These are phyloP conservation scores for Pseudorhombus dupliciocellatus DNA, from an alignment of 2,113 vertebrate genomes.

Conservation along the genomic window DNA sequence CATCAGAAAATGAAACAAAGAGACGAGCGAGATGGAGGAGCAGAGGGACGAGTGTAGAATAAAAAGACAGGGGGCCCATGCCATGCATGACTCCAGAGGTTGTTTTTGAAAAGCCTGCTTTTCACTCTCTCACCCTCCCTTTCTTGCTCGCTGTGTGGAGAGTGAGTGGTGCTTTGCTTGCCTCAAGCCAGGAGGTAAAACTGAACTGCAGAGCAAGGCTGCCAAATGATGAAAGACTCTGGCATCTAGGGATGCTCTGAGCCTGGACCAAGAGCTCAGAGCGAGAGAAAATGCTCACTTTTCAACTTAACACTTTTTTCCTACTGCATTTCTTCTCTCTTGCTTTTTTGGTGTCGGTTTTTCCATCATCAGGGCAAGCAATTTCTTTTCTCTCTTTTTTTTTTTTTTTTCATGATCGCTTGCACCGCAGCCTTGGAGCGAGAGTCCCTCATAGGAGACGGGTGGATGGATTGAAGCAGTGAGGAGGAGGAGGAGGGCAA, in stretches of 20 bases:
- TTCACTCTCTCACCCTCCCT: conserved; percentile 46
- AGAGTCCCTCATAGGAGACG: conserved; percentile 71
- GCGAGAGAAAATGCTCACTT: conserved; percentile 81
- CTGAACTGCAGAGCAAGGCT: conserved; percentile 78
- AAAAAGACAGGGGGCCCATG: conserved; percentile 62
- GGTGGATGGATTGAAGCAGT: conserved; percentile 70
- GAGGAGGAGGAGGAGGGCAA: conserved; percentile 64
- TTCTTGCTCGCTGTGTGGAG: conserved; percentile 72
- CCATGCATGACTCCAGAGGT: conserved; percentile 77
- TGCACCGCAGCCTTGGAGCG: conserved; percentile 75
- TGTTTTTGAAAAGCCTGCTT: conserved; percentile 76
- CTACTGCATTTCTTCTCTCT: conserved; percentile 57
- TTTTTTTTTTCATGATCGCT: conserved; percentile 58
- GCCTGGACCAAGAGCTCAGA: conserved; percentile 79
- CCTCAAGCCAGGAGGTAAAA: conserved; percentile 82
- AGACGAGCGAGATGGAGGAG: conserved; percentile 56
- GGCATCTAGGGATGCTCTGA: conserved; percentile 80
- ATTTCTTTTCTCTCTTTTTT: conserved; percentile 48
- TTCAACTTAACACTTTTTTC: conserved; percentile 80
- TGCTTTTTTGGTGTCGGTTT: conserved; percentile 68
- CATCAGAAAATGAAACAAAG: conserved; percentile 65
- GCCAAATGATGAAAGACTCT: conserved; percentile 84
- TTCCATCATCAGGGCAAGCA: conserved; percentile 69
- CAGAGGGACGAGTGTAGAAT: conserved; percentile 39
- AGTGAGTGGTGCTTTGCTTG: conserved; percentile 74